phyloP scores from a whole-genome alignment of 2,113 vertebrate genomes.

The Picathartes gymnocephalus region DNA sequence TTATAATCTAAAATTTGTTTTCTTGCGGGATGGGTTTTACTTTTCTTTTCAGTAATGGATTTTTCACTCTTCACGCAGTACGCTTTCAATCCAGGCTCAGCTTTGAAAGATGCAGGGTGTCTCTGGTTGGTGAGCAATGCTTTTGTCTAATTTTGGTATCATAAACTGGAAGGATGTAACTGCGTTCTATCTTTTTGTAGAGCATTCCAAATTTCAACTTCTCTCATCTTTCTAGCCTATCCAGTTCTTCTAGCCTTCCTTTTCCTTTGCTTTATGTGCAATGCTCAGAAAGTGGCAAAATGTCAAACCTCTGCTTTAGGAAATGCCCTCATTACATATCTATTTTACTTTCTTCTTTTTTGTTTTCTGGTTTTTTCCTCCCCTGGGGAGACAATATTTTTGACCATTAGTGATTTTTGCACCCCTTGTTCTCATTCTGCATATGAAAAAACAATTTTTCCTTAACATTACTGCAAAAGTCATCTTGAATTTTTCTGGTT shows the following conservation, averaged over 20 bases:
- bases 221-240: not conserved
- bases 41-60: not conserved
- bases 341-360: not conserved
- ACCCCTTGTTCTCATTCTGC: not conserved
- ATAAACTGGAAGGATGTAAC: not conserved
- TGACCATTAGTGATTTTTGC: not conserved
- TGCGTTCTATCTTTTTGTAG: not conserved
- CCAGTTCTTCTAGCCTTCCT: not conserved
- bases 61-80: not conserved
- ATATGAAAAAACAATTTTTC: not conserved
- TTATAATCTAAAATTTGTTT: not conserved
- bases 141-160: not conserved
- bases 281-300: not conserved
- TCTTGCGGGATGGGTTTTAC: not conserved
- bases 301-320: not conserved
- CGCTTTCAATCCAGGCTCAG: not conserved
- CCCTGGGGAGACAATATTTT: not conserved
- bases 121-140: not conserved
- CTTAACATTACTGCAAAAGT: not conserved
- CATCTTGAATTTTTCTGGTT: not conserved
- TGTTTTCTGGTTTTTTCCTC: rapidly evolving
- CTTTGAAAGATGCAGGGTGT: not conserved
- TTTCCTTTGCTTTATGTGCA: not conserved
- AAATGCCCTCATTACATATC: not conserved
- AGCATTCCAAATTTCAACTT: not conserved